Percentiles rank a stretch among this genome's conserved stretches.
These are phyloP conservation scores for Pachypanchax playfairii DNA, from an alignment of 2,113 vertebrate genomes.

Conservation along the genomic window DNA sequence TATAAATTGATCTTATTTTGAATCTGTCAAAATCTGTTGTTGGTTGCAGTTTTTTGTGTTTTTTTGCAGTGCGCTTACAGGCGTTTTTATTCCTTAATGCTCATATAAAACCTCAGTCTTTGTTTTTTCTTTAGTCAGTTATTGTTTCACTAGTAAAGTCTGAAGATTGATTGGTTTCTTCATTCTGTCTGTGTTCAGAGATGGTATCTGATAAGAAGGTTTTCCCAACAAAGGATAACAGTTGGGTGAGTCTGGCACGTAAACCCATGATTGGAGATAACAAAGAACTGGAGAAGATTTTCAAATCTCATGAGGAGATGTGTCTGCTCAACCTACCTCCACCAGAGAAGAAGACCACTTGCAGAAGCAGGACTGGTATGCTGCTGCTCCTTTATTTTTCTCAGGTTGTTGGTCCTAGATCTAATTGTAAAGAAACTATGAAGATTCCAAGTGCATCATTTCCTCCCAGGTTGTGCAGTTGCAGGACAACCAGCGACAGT, in stretches of 20 bases:
- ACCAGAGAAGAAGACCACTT: constrained; percentile 60
- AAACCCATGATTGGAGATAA: constrained; percentile 77
- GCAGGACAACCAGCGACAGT: neutral
- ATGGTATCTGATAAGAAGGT: constrained; percentile 76
- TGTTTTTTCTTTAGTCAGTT: too few species aligned
- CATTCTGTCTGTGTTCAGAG: constrained; percentile 61
- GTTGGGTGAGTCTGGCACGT: constrained; percentile 76
- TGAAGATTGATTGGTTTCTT: too few species aligned
- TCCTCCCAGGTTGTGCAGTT: constrained; percentile 9
- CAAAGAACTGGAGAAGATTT: constrained; percentile 79
- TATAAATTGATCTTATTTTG: too few species aligned
- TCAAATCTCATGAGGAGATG: constrained; percentile 64
- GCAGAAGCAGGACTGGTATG: constrained; percentile 43
- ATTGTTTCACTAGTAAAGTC: too few species aligned
- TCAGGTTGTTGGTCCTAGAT: neutral
- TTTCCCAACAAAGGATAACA: constrained; percentile 79
- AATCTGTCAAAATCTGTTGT: too few species aligned
- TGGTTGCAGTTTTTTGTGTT: too few species aligned
- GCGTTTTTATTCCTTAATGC: too few species aligned
- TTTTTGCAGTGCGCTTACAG: too few species aligned
- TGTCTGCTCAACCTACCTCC: constrained; percentile 78
- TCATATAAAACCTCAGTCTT: too few species aligned
- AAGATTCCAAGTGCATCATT: neutral
- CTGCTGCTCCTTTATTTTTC: neutral
- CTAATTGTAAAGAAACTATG: neutral